Evolutionary conservation across 2,113 vertebrate genomes (phyloP).

Genomic region (Hydrochoerus hydrochaeris): DNA sequence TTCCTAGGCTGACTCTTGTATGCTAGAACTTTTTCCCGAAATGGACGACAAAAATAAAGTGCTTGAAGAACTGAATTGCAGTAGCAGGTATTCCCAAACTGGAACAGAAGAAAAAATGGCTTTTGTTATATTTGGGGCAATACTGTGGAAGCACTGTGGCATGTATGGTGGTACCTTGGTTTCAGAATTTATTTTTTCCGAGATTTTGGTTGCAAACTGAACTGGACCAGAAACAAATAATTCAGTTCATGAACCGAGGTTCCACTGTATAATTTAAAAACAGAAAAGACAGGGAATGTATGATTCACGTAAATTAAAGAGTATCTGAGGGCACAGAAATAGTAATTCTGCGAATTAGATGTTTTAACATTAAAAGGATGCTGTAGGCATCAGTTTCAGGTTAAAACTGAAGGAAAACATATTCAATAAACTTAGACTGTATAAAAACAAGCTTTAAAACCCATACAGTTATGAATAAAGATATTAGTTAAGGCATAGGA

Average conservation of each 20-base stretch:
- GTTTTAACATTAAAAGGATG: neutral
- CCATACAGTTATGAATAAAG: neutral
- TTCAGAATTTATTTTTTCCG: neutral
- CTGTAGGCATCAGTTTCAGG: neutral
- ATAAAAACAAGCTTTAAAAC: slow-evolving; percentile 20
- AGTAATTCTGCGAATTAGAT: neutral
- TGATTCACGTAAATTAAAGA: neutral
- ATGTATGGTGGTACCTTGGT: neutral
- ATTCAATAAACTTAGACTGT: neutral
- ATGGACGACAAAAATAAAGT: slow-evolving; percentile 94
- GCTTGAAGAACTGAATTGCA: slow-evolving; percentile 98
- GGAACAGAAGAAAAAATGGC: slow-evolving; percentile 76
- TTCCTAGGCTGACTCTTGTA: slow-evolving; percentile 91
- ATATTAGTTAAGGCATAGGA: neutral
- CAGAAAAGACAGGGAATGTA: neutral
- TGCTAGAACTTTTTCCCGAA: slow-evolving; percentile 91
- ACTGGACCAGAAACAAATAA: neutral
- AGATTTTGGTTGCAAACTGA: neutral
- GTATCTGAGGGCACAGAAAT: neutral
- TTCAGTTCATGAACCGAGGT: neutral
- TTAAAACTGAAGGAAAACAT: slow-evolving; percentile 10
- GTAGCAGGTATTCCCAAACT: slow-evolving; percentile 99
- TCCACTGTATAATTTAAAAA: neutral
- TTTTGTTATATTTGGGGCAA: slow-evolving; percentile 64
- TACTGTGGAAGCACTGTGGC: neutral